Percentiles rank a stretch among this genome's conserved stretches.
Conservation (phyloP, 2,113 vertebrate species). For the Chaetura pelagica region DNA sequence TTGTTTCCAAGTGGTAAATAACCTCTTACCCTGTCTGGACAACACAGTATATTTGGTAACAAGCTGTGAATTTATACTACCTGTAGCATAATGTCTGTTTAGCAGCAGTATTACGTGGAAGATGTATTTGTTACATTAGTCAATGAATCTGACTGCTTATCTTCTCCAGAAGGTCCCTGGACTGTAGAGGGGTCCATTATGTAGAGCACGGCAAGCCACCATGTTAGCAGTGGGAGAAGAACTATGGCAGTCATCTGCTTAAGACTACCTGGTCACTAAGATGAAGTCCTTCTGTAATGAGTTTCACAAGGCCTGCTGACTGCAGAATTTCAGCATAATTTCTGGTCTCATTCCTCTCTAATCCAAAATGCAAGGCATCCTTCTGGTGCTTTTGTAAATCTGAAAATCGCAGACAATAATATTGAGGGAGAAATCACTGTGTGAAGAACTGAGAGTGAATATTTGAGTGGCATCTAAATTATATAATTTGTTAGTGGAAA, state of each 20-base stretch:
- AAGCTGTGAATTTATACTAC: neutral
- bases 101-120: neutral
- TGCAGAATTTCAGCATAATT: neutral
- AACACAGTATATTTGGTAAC: neutral
- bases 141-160: neutral
- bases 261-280: neutral
- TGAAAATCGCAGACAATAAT: neutral
- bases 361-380: neutral
- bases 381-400: neutral
- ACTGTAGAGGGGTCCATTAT: neutral
- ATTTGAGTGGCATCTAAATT: neutral
- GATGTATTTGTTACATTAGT: neutral
- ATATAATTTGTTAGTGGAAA: neutral
- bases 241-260: neutral
- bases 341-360: neutral
- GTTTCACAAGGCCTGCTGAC: neutral
- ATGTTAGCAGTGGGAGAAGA: neutral
- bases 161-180: neutral
- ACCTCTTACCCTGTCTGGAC: neutral
- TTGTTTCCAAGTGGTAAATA: neutral
- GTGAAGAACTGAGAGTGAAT: neutral
- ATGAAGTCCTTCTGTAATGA: neutral
- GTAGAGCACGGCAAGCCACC: neutral
- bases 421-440: neutral
- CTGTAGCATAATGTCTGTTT: neutral